Evolutionary conservation across 2,113 vertebrate genomes (phyloP), one percentile per base, ranked within the genome.

Genomic region (Camarhynchus parvulus): DNA sequence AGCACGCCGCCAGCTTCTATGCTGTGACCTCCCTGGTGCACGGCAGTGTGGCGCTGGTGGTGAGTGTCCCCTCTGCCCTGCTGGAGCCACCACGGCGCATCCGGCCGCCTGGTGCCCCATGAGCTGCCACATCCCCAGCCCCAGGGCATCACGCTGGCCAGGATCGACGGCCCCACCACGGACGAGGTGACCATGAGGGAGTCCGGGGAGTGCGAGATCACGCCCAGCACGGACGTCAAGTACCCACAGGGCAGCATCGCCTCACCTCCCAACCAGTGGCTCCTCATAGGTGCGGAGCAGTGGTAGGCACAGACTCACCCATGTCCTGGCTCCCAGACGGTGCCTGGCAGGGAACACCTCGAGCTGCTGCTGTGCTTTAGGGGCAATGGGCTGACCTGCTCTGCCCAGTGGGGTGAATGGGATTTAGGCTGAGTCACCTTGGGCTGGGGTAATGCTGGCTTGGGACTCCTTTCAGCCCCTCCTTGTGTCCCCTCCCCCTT

Each of bases 11-110:
- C 61, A 98, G 99, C 73, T 99, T 99, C 80, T 99, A 99, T 2
- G 99, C 99, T 31, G 97, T 98, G 44, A 98, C 98, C 10, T 99
- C 99, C 2, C 98, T 99, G 80, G 99, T 99, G 41, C 99, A 99
- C 12, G 83, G 98, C 23, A 98, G 98, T 16, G 97, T 99, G 97
- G 99, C 99, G 7, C 98, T 99, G 64, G 97, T 98, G 98, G 98
- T 98, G 89, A 97, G 97, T 93, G 30, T 67, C 30, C 25, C 52
- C 1, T 0, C 28, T 14, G 25, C 25, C 35, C 31, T 2, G 3
- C 25, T 13, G 2, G 82, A 25, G 83, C 18, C 0, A 0, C 2
- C 1, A 4, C 0, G 67, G 64, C 1, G 0, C 13, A 0, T 10
- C 31, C 1, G 0, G 39, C 77, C 1, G 4, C 12, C 0, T 1